Evolutionary conservation across 1,140 invertebrate genomes (phyloP).

Genomic region (Polyergus mexicanus): DNA sequence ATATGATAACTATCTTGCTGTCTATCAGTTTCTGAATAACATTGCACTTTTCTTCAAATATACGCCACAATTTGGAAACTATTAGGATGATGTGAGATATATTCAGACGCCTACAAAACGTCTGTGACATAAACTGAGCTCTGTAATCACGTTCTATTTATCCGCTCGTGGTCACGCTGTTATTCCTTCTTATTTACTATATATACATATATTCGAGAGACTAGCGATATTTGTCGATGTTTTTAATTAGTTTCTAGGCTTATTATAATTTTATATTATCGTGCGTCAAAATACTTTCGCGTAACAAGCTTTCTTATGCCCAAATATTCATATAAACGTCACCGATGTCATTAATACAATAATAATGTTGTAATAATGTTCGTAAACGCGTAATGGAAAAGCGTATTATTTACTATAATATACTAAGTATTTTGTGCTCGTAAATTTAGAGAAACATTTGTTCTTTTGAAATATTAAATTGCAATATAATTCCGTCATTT

Average conservation of each 20-base stretch:
- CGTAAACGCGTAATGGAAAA: not conserved
- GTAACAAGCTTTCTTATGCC: not conserved
- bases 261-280: constrained; percentile 42
- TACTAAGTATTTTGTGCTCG: not conserved
- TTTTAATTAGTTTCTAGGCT: constrained; percentile 49
- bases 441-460: not conserved
- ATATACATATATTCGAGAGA: constrained; percentile 22
- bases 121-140: constrained; percentile 23
- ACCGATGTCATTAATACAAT: not conserved
- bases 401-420: not conserved
- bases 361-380: not conserved
- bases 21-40: constrained; percentile 16
- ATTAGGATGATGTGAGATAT: constrained; percentile 21
- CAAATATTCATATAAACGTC: constrained; percentile 9
- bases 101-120: constrained; percentile 17
- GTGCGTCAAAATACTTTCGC: not conserved
- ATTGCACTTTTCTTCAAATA: not conserved
- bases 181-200: constrained; percentile 18
- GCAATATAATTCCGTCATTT: not conserved
- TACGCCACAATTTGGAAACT: constrained; percentile 16
- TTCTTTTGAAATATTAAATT: not conserved
- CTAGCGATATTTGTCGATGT: not conserved
- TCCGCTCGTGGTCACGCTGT: not conserved
- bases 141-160: constrained; percentile 41
- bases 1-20: not conserved